Evolutionary conservation across 2,888 invertebrate genomes (phyloP).

Genomic region (Brenthis ino): DNA sequence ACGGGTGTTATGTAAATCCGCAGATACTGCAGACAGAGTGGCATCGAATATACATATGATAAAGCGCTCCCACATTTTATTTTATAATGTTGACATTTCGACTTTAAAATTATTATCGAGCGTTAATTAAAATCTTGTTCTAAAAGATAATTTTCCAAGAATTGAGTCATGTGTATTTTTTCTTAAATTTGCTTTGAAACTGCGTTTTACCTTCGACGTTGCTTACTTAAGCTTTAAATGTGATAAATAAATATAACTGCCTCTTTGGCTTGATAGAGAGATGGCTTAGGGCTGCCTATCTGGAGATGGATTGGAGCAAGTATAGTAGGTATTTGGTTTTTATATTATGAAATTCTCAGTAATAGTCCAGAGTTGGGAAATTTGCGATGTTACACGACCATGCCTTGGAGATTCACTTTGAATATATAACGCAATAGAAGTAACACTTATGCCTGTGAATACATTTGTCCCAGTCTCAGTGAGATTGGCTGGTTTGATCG

Average conservation of each 20-base stretch:
- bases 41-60: slow-evolving; percentile 54
- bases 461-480: too few species aligned
- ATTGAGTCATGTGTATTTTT: slow-evolving; percentile 19
- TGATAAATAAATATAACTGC: background rate
- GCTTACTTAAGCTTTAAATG: background rate
- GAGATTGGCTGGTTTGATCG: too few species aligned
- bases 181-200: background rate
- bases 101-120: slow-evolving; percentile 27
- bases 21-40: slow-evolving; percentile 70
- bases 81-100: slow-evolving; percentile 22
- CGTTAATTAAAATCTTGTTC: slow-evolving; percentile 33
- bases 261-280: too few species aligned
- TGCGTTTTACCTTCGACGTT: background rate
- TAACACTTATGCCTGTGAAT: too few species aligned
- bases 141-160: slow-evolving; percentile 12
- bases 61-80: slow-evolving; percentile 37
- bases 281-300: too few species aligned
- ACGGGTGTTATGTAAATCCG: slow-evolving; percentile 65
- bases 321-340: too few species aligned
- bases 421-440: too few species aligned
- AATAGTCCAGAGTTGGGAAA: too few species aligned
- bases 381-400: too few species aligned
- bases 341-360: too few species aligned
- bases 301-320: too few species aligned
- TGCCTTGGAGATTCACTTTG: too few species aligned